Evolutionary conservation across 2,113 vertebrate species (phyloP).

Genomic region (Potamarius usumacintae): DNA sequence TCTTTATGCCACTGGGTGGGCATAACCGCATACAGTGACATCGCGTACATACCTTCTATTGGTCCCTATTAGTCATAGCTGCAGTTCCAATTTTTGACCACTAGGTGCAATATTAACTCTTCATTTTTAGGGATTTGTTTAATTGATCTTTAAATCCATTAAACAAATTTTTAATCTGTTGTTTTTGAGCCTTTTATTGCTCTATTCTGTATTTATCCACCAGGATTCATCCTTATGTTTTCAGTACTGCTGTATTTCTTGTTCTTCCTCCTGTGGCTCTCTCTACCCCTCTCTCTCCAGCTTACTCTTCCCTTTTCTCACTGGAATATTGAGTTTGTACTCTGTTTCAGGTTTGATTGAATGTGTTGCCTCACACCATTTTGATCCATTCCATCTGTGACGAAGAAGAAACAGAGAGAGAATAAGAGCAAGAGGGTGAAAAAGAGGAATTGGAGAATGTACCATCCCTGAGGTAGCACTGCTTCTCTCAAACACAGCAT

Average conservation of each 20-base stretch:
- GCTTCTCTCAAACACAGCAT: conserved; percentile 46
- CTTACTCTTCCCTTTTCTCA: neutral
- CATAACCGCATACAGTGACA: too few species aligned
- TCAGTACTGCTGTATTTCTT: conserved; percentile 57
- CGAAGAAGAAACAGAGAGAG: conserved; percentile 51
- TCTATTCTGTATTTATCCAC: conserved; percentile 50
- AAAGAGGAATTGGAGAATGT: conserved; percentile 32
- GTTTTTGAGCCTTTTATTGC: neutral
- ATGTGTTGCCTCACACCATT: conserved; percentile 58
- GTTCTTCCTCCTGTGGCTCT: conserved; percentile 52
- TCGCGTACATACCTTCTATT: too few species aligned
- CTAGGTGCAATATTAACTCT: neutral
- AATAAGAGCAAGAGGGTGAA: conserved; percentile 20
- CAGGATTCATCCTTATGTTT: conserved; percentile 53
- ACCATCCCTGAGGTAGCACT: conserved; percentile 59
- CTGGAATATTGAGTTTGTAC: conserved; percentile 44
- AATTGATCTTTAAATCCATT: neutral
- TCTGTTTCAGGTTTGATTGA: conserved; percentile 45
- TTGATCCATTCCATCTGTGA: conserved; percentile 64
- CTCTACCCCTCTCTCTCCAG: neutral
- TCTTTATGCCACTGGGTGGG: too few species aligned
- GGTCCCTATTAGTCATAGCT: neutral
- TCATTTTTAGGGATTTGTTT: neutral
- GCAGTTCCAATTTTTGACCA: neutral
- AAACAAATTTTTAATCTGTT: too few species aligned